Evolutionary conservation across 2,888 invertebrate species (phyloP).

Genomic region (Aphidoletes aphidimyza): DNA sequence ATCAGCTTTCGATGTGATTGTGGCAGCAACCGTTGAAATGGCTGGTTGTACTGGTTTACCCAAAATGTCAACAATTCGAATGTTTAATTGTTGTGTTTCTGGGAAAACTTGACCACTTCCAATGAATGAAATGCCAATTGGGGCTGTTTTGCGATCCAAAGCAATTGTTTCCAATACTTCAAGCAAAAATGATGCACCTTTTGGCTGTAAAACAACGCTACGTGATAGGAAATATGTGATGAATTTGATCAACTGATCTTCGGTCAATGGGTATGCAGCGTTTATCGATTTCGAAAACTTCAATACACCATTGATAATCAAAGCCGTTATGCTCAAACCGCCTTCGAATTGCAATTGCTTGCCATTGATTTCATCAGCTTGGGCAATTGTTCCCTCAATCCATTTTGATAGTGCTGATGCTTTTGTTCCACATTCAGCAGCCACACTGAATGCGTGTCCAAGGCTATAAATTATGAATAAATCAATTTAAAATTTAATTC

Average conservation of each 20-base stretch:
- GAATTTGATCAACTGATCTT: constrained; percentile 87
- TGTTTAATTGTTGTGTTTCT: constrained; percentile 77
- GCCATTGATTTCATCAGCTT: constrained; percentile 95
- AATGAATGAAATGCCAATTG: constrained; percentile 83
- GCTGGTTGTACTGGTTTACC: constrained; percentile 72
- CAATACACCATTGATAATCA: constrained; percentile 71
- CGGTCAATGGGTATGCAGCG: constrained; percentile 76
- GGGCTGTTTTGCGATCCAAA: constrained; percentile 80
- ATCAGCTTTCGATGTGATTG: constrained; percentile 67
- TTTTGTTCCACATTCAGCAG: constrained; percentile 73
- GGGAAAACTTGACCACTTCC: constrained; percentile 81
- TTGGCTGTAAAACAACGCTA: constrained; percentile 86
- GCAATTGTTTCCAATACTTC: constrained; percentile 80
- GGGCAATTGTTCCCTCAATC: constrained; percentile 91
- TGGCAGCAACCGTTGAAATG: constrained; percentile 62
- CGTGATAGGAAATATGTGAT: constrained; percentile 90
- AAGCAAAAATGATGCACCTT: constrained; percentile 83
- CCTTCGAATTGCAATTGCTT: constrained; percentile 91
- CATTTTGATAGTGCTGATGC: constrained; percentile 71
- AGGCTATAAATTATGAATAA: constrained; percentile 69
- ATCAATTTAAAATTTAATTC: neutral
- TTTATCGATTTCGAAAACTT: constrained; percentile 72
- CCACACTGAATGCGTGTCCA: constrained; percentile 85
- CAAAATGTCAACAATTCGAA: constrained; percentile 79
- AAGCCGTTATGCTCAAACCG: constrained; percentile 81